Percentiles rank a stretch among this genome's conserved stretches.
phyloP scores from a whole-genome alignment of 2,888 invertebrate genomes.

The Ctenicera cuprea region DNA sequence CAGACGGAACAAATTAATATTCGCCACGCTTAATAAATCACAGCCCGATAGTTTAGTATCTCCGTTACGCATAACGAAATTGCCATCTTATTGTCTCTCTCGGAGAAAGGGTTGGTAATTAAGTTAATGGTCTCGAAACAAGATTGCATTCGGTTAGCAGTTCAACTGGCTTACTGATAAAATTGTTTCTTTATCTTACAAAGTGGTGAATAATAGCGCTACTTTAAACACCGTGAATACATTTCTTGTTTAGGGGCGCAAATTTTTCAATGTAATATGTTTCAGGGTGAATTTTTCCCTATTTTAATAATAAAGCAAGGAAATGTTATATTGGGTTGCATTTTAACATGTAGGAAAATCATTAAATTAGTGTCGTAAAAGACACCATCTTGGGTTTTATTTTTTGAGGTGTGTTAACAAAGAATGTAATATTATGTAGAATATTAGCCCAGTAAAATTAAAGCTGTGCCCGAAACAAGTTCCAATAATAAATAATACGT shows the following conservation, averaged over 20 bases:
- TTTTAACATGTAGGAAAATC: too few relatives aligned
- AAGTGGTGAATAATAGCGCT: slow-evolving; percentile 64
- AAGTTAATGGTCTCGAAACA: slow-evolving; percentile 74
- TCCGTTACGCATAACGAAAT: slow-evolving; percentile 40
- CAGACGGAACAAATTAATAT: slow-evolving; percentile 65
- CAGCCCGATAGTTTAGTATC: slow-evolving; percentile 57
- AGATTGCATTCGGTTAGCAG: slow-evolving; percentile 73
- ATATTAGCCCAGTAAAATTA: too few relatives aligned
- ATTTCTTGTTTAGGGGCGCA: slow-evolving; percentile 54
- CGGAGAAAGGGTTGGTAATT: slow-evolving; percentile 71
- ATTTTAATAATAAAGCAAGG: background rate
- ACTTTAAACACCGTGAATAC: slow-evolving; percentile 58
- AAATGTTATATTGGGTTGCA: background rate
- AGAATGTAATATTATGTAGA: too few relatives aligned
- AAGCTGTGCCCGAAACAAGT: too few relatives aligned
- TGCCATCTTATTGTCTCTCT: slow-evolving; percentile 55
- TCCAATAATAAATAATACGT: too few relatives aligned
- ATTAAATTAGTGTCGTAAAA: too few relatives aligned
- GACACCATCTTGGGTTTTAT: too few relatives aligned
- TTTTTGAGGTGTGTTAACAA: too few relatives aligned
- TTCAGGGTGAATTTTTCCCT: slow-evolving; percentile 9
- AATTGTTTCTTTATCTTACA: slow-evolving; percentile 71
- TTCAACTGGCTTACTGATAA: slow-evolving; percentile 71
- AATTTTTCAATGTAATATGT: slow-evolving; percentile 53
- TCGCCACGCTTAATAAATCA: slow-evolving; percentile 62